phyloP scores from a whole-genome alignment of 1,140 invertebrate genomes.

The Heliconius melpomene region DNA sequence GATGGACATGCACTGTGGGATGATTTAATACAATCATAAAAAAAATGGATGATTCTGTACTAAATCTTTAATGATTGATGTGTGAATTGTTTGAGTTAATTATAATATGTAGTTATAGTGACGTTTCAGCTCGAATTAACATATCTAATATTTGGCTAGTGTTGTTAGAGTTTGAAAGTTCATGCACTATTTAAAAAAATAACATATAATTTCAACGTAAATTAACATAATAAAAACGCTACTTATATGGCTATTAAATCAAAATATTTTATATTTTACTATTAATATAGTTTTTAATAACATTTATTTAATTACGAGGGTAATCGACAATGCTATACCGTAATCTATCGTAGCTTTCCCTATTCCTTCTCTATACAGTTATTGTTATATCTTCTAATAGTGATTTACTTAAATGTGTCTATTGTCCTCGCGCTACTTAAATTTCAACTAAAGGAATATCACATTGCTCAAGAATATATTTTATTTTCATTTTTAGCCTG shows the following conservation, averaged over 20 bases:
- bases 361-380: constrained; percentile 21
- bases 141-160: background rate
- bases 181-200: constrained; percentile 39
- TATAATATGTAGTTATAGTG: constrained; percentile 34
- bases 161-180: constrained; percentile 34
- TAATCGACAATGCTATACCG: constrained; percentile 43
- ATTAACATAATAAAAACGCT: constrained; percentile 30
- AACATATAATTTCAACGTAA: constrained; percentile 17
- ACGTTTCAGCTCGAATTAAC: constrained; percentile 6
- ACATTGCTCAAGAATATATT: constrained; percentile 60
- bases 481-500: constrained; percentile 66
- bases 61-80: constrained; percentile 25
- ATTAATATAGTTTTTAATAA: constrained; percentile 40
- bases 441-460: constrained; percentile 49
- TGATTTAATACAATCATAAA: constrained; percentile 18
- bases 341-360: constrained; percentile 20
- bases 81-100: constrained; percentile 24
- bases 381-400: constrained; percentile 15
- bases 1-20: constrained; percentile 52
- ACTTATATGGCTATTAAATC: constrained; percentile 28
- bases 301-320: constrained; percentile 38
- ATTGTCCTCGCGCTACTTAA: constrained; percentile 53
- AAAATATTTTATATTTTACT: constrained; percentile 20
- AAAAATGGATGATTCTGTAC: background rate
- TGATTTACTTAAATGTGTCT: constrained; percentile 45